Evolutionary conservation across 2,888 invertebrate genomes (phyloP).

Genomic region (Eilema depressum): DNA sequence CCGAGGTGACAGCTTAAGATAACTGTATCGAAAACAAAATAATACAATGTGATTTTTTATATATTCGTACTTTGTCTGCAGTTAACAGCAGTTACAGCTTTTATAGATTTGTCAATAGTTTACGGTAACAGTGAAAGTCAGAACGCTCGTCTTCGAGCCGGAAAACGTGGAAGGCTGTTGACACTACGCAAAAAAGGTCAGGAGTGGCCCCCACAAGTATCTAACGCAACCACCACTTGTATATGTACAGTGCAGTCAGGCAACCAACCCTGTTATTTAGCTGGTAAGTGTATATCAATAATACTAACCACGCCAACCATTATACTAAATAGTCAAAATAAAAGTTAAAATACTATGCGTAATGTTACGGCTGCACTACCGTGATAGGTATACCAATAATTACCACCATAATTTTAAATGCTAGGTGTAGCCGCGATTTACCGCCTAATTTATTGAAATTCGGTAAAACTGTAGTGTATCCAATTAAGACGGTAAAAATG

Average conservation of each 20-base stretch:
- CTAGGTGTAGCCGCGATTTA: no score
- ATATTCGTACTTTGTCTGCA: constrained; percentile 56
- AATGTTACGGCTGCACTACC: no score
- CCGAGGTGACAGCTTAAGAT: no score
- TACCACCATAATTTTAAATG: no score
- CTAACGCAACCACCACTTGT: constrained; percentile 90
- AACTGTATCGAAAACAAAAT: no score
- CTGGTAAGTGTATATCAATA: constrained; percentile 81
- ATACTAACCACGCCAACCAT: not conserved
- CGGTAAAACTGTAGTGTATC: no score
- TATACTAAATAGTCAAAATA: no score
- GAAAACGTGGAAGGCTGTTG: constrained; percentile 89
- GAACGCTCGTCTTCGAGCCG: constrained; percentile 89
- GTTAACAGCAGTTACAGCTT: constrained; percentile 90
- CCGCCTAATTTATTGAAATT: no score
- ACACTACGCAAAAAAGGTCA: constrained; percentile 88
- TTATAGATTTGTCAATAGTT: constrained; percentile 92
- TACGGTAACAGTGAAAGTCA: constrained; percentile 92
- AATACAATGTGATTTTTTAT: no score
- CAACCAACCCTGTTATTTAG: constrained; percentile 91
- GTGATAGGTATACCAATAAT: no score
- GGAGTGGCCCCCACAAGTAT: constrained; percentile 90
- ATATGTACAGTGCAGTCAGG: constrained; percentile 86
- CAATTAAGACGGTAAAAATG: no score
- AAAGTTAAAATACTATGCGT: no score